These are phyloP conservation scores for Tenualosa ilisha DNA, from an alignment of 2,797 vertebrate species.

Conservation along the genomic window DNA sequence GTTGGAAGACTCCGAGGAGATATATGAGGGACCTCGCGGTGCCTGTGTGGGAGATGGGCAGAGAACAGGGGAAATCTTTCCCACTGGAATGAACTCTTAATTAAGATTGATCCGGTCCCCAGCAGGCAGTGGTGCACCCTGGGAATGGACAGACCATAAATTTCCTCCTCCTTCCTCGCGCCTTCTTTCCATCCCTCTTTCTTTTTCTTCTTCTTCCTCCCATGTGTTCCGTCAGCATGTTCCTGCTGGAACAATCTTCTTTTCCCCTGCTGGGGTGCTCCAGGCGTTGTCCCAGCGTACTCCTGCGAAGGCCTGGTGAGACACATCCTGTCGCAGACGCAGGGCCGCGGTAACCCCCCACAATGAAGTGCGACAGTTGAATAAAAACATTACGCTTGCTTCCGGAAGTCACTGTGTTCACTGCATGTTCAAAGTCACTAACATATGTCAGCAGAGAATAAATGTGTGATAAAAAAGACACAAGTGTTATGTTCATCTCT, in stretches of 20 bases:
- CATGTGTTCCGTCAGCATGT: background rate
- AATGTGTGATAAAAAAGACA: background rate
- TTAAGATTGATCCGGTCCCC: slow-evolving; percentile 35
- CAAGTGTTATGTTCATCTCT: background rate
- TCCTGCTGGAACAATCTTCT: background rate
- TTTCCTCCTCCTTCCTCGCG: slow-evolving; percentile 2
- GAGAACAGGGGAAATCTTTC: background rate
- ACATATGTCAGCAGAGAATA: background rate
- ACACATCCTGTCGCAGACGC: background rate
- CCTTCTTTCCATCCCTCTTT: background rate
- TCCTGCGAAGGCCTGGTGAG: background rate
- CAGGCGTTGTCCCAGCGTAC: background rate
- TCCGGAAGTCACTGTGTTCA: background rate
- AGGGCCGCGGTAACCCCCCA: background rate
- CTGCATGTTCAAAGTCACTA: background rate
- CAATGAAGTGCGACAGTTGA: background rate
- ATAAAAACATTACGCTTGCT: background rate
- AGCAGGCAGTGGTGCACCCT: slow-evolving; percentile 21
- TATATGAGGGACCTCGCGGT: background rate
- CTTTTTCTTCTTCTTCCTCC: background rate
- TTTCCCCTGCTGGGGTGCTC: background rate
- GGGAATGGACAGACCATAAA: slow-evolving; percentile 25
- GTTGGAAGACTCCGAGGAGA: slow-evolving; percentile 4
- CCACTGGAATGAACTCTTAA: slow-evolving; percentile 32
- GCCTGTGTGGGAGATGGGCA: slow-evolving; percentile 5